Base-by-base conservation (phyloP, 2,888 invertebrate genomes). In the Polydrusus tereticollis region DNA sequence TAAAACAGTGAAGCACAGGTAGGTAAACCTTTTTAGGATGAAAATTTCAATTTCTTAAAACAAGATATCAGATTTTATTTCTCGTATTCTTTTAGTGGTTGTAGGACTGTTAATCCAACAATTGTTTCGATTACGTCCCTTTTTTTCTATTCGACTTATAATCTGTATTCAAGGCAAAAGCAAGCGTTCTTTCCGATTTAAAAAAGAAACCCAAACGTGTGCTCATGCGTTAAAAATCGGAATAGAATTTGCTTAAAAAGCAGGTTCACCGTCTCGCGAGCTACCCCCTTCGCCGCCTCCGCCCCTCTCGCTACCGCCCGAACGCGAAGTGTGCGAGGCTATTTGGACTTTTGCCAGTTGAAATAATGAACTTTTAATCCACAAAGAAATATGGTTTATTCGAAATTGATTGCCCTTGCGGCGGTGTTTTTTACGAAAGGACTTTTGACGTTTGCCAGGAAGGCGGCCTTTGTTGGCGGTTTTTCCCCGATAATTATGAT, bases 321-420 rank as follows among this genome's bases (percentile, higher is more conserved):
- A 69, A 23, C 16, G 45, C 45, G 8, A 57, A 55, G 14, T 29
- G 29, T 55, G 33, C 55, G 58, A 58, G 38, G 55, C 67, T 41
- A 65, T 74, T 74, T 74, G 74, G 74, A 68, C 45, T 47, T 65
- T 59, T 69, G 71, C 74, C 74, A 71, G 72, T 57, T 36, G 69
- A 68, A 72, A 74, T 74, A 74, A 74, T 74, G 72, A 74, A 69
- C 72, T 72, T 72, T 72, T 74, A 74, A 74, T 74, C 69, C 65
- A 55, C 38, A 59, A 72, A 74, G 74, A 74, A 74, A 70, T 68
- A 73, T 69, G 73, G 73, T 45, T 74, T 69, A 66, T 69, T 60
- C 55, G 60, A 57, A 72, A 74, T 71, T 71, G 72, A 74, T 72
- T 65, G 70, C 66, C 52, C 10, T 36, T 29, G 45, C 47, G 50